These are phyloP conservation scores for Mimachlamys varia DNA, from an alignment of 2,888 invertebrate species.

Conservation along the genomic window DNA sequence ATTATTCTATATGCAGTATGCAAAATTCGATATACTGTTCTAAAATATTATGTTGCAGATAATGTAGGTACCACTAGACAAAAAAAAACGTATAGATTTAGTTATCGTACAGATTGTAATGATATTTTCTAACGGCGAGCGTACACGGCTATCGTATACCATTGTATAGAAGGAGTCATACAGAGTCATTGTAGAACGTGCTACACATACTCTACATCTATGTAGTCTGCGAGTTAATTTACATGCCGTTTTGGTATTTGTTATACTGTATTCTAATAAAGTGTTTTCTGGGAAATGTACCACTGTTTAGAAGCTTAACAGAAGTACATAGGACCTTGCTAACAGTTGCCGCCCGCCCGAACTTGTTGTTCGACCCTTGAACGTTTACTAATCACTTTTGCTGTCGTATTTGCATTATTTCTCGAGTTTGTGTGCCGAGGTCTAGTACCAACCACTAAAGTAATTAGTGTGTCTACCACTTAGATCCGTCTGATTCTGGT, in stretches of 20 bases:
- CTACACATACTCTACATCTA: no score
- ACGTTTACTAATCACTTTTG: not conserved
- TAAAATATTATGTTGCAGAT: no score
- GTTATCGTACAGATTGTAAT: no score
- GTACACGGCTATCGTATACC: no score
- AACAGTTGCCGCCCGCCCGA: not conserved
- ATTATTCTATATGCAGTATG: no score
- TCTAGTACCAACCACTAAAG: constrained; percentile 9
- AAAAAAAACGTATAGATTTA: no score
- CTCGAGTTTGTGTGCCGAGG: not conserved
- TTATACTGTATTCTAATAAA: not conserved
- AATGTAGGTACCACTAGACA: no score
- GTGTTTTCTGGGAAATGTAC: not conserved
- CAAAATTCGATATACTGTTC: no score
- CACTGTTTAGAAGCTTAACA: not conserved
- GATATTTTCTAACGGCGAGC: no score
- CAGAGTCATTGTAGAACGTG: no score
- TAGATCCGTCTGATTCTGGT: not conserved
- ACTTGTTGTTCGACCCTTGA: not conserved
- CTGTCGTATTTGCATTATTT: constrained; percentile 28
- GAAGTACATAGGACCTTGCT: not conserved
- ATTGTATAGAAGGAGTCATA: no score
- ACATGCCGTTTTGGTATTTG: not conserved
- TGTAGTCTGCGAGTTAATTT: no score
- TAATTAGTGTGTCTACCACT: constrained; percentile 15